Evolutionary conservation across 2,888 invertebrate species (phyloP), one percentile per base, ranked within the genome.

Genomic region (Euzetes globulus): DNA sequence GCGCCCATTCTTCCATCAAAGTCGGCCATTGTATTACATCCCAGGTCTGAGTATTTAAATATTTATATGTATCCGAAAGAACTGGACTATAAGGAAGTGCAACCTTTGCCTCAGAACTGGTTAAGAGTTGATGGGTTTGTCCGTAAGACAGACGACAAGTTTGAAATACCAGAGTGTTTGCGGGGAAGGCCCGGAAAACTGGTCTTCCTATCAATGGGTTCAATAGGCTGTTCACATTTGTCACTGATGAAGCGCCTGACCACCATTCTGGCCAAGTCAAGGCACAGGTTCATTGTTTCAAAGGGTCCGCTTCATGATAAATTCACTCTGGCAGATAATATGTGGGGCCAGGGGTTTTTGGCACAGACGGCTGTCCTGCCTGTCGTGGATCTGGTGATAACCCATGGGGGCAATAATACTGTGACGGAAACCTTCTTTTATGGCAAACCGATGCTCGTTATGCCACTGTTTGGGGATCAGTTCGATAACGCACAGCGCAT

Each of bases 371-470:
- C 33, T 33, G 37, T 75, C 13, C n/a, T 75, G 19, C 70, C 47
- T n/a, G 11, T 70, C n/a, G 73, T 75, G 17, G 75, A 75, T 75
- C 27, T 75, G 50, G 65, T 75, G 6, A 75, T 75, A 11, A 75
- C 74, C 1, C 74, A 75, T 25, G 75, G 75, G 17, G 74, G 74
- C 0, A 75, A 75, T 47, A 75, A 75, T 41, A 75, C 75, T 1
- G 33, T 75, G 11, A 68, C 75, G 17, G 74, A 74, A n/a, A 4
- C 70, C n/a, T 52, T 74, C 33, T 33, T 22, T 29, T 74, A 45
- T 27, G 68, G 73, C 22, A 74, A 71, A 72, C 65, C 50, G 22
- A 63, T 75, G 33, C 27, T 75, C 52, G 70, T 75, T 4, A 33
- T 73, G 15, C 75, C 75, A n/a, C 37, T 76, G 27, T 75, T 75